Evolutionary conservation across 2,888 invertebrate species (phyloP), one percentile per base, ranked within the genome.

Genomic region (Ophion ventricosus): DNA sequence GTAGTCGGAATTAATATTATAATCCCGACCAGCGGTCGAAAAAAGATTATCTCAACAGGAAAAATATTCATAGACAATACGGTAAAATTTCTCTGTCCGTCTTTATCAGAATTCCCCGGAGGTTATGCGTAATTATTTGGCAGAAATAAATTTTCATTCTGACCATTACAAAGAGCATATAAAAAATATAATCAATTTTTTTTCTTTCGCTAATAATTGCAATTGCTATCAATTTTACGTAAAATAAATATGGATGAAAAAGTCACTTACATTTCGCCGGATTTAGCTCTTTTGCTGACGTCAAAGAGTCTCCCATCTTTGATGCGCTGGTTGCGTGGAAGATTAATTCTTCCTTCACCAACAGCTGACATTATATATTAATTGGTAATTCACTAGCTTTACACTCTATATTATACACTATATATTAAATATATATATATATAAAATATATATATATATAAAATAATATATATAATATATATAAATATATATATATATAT

Each of bases 221-320:
- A 8, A 11, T 10, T 7, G 29, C 35, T 35, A 8, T 8, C 4
- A 26, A 10, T 20, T n/a, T 35, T 35, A 10, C 2, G 17, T 25
- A 43, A 23, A 23, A 35, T 35, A 40, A 67, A 49, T 23, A 43
- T 67, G 43, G 17, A 43, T 43, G 5, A 67, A 67, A 67, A 67
- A 49, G n/a, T 66, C 5, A 43, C 67, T 67, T 43, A 43, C 67
- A 67, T 67, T 49, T 43, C 17, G 7, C 67, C 67, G 2, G 67
- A 25, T 8, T 2, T 1, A 25, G 67, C 35, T 43, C 67, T 40
- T 49, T 43, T 67, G 25, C 43, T 49, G 0, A 67, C 20, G 23
- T 67, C 67, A 5, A 67, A 67, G 0, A 67, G 7, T 49, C 67
- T 67, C 4, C 43, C 67, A 23, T 67, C 43, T 17, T 67, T 67